Evolutionary conservation across 2,113 vertebrate genomes (phyloP), one percentile per base, ranked within the genome.

Genomic region (Callaeas wilsoni): DNA sequence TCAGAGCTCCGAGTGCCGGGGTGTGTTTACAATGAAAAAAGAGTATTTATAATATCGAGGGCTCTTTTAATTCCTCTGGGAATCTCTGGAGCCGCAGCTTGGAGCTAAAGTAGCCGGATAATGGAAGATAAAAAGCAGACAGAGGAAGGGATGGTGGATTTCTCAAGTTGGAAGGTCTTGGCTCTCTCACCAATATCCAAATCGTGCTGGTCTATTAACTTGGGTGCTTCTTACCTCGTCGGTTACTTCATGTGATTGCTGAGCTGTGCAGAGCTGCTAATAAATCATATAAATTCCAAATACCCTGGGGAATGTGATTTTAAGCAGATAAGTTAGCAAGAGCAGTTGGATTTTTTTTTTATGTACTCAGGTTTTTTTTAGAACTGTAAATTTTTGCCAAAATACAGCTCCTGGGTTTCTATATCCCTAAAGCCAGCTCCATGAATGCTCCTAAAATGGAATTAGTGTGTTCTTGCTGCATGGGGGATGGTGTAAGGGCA

Each of bases 11-110:
- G 16, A 92, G 93, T 60, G 78, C 84, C 35, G 96, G 79, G 56
- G 67, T 71, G 85, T 96, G 92, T 95, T 96, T 95, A 94, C 88
- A 92, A 60, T 83, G 89, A 89, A 59, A 59, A 73, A 84, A 69
- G 89, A 94, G 55, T 96, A 96, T 97, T 96, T 97, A 94, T 95
- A 96, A 96, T 92, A 78, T 92, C 8, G 18, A 91, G 87, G 92
- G 92, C 92, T 96, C 92, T 93, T 71, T 79, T 94, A 88, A 90
- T 96, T 90, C 96, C 92, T 88, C 68, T 63, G 92, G 69, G 96
- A 88, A 76, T 88, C 74, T 77, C 71, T 92, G 92, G 88, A 93
- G 90, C 82, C 21, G 0, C 68, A 70, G 87, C 85, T 94, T 39
- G 42, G 76, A 85, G 67, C 87, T 86, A 11, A 73, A 94, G 90